These are phyloP conservation scores for Phyllopteryx taeniolatus DNA, from an alignment of 2,113 vertebrate genomes.

Conservation along the genomic window DNA sequence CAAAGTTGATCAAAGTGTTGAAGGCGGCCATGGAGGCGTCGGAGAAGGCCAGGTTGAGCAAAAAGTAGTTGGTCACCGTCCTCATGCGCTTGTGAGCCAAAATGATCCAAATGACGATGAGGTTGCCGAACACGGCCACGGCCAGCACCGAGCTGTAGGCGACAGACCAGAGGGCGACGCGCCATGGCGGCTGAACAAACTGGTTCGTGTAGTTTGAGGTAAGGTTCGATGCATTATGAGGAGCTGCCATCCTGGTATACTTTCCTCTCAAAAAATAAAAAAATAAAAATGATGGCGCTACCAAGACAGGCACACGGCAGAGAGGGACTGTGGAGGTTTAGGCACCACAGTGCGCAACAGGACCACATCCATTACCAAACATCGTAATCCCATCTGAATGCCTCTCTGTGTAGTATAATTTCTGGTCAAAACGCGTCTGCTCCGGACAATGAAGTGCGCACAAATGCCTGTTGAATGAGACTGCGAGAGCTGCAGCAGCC, in stretches of 20 bases:
- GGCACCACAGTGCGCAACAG: neutral
- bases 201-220: slow-evolving; percentile 81
- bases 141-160: slow-evolving; percentile 87
- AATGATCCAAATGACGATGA: slow-evolving; percentile 96
- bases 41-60: slow-evolving; percentile 92
- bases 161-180: slow-evolving; percentile 90
- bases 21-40: slow-evolving; percentile 96
- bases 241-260: slow-evolving; percentile 58
- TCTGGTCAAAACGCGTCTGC: neutral
- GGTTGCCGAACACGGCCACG: slow-evolving; percentile 91
- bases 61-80: slow-evolving; percentile 93
- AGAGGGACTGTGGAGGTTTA: neutral
- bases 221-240: slow-evolving; percentile 66
- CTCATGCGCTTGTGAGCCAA: slow-evolving; percentile 95
- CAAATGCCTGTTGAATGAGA: slow-evolving; percentile 53
- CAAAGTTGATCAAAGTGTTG: slow-evolving; percentile 92
- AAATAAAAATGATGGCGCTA: neutral
- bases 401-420: neutral
- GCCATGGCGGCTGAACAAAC: slow-evolving; percentile 92
- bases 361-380: neutral
- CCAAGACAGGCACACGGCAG: neutral
- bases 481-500: slow-evolving; percentile 35
- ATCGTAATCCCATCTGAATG: neutral
- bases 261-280: neutral
- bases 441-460: neutral